A percentile compares a stretch with the other conserved stretches of the same genome.
Conservation (phyloP, 2,113 vertebrate species). For the Protobothrops mucrosquamatus region DNA sequence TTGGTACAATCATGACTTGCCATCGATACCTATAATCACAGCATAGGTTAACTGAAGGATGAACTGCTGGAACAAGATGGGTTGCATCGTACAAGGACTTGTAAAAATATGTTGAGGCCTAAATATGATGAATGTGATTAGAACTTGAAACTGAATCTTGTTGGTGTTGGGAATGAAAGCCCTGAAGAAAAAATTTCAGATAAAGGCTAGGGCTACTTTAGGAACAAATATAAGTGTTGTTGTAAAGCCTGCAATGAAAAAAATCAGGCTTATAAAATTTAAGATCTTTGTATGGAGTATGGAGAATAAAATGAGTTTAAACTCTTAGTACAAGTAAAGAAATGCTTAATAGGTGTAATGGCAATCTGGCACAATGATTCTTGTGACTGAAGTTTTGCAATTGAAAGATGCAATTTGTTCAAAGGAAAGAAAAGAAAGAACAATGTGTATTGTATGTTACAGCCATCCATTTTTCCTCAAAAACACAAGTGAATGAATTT, state of each 20-base stretch:
- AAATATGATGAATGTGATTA: neutral
- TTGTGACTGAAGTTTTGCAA: neutral
- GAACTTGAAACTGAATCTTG: neutral
- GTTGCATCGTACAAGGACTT: neutral
- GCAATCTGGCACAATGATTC: neutral
- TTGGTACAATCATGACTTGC: neutral
- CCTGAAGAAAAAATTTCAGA: neutral
- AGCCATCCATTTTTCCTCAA: neutral
- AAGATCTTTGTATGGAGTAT: neutral
- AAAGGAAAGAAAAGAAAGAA: neutral
- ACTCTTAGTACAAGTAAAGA: neutral
- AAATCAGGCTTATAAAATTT: neutral
- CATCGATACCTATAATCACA: neutral
- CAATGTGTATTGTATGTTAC: neutral
- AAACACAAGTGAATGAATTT: neutral
- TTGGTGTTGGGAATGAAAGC: neutral
- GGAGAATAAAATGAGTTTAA: neutral
- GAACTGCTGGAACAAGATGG: neutral
- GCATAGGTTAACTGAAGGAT: neutral
- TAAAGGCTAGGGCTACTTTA: neutral
- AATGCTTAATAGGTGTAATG: neutral
- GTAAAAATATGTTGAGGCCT: neutral
- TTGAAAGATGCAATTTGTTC: neutral
- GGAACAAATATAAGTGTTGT: neutral
- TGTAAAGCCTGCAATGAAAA: neutral